Evolutionary conservation across 2,888 invertebrate genomes (phyloP).

Genomic region (Tuta absoluta): DNA sequence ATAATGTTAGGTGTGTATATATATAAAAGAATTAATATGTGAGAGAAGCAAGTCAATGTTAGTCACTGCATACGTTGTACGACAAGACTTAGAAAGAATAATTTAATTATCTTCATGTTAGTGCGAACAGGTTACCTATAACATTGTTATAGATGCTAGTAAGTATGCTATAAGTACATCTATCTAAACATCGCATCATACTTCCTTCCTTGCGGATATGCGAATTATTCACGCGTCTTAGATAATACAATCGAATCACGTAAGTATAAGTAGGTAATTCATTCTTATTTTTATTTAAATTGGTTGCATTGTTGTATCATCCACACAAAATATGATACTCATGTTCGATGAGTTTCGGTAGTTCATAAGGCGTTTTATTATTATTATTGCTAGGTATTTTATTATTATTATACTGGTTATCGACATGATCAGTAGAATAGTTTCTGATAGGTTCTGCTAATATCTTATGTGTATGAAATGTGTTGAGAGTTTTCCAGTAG

Average conservation of each 20-base stretch:
- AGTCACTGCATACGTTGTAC: too few relatives aligned
- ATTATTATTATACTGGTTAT: too few relatives aligned
- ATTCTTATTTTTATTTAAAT: constrained; percentile 5
- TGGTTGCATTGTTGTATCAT: neutral
- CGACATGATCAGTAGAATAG: neutral
- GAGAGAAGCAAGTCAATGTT: too few relatives aligned
- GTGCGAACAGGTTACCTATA: too few relatives aligned
- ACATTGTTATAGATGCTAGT: neutral
- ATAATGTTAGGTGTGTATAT: neutral
- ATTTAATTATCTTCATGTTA: too few relatives aligned
- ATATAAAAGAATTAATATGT: too few relatives aligned
- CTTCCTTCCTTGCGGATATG: constrained; percentile 10
- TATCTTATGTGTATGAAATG: too few relatives aligned
- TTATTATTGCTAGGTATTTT: neutral
- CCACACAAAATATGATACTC: neutral
- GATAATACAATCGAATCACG: neutral
- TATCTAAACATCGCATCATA: neutral
- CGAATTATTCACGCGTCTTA: neutral
- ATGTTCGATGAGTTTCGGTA: neutral
- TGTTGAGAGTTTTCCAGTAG: too few relatives aligned
- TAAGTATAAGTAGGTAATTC: constrained; percentile 1
- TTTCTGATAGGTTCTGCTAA: neutral
- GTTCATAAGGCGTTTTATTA: neutral
- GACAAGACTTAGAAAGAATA: too few relatives aligned
- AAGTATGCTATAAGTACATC: neutral